phyloP scores from a whole-genome alignment of 2,113 vertebrate species.

The Pavo muticus region DNA sequence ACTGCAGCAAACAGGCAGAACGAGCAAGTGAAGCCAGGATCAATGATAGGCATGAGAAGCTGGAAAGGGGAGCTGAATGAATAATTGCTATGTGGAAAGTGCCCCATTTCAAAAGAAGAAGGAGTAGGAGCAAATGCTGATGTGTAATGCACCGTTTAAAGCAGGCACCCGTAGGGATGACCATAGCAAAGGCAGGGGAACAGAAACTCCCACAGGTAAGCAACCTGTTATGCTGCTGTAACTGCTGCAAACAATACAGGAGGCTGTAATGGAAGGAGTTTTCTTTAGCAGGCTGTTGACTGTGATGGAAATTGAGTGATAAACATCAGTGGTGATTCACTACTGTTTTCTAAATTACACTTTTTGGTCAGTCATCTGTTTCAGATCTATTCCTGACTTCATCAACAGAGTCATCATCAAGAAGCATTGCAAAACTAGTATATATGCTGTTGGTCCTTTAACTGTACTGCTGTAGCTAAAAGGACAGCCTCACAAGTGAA shows the following conservation, averaged over 20 bases:
- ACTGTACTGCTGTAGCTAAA: rapidly evolving
- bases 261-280: background rate
- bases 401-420: background rate
- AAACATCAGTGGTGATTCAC: background rate
- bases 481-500: background rate
- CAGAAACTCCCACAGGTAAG: background rate
- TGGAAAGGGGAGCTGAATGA: background rate
- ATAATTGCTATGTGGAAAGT: background rate
- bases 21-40: background rate
- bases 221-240: background rate
- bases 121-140: background rate
- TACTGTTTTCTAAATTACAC: background rate
- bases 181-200: background rate
- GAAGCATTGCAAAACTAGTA: background rate
- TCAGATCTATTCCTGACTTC: background rate
- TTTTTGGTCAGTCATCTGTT: background rate
- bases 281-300: background rate
- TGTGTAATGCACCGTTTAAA: background rate
- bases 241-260: background rate
- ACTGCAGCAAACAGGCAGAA: background rate
- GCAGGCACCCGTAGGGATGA: background rate
- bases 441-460: background rate
- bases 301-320: background rate
- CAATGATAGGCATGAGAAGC: background rate
- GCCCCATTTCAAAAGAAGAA: background rate